Base-by-base conservation (phyloP, 2,888 invertebrate genomes). In the Eristalinus sepulchralis region DNA sequence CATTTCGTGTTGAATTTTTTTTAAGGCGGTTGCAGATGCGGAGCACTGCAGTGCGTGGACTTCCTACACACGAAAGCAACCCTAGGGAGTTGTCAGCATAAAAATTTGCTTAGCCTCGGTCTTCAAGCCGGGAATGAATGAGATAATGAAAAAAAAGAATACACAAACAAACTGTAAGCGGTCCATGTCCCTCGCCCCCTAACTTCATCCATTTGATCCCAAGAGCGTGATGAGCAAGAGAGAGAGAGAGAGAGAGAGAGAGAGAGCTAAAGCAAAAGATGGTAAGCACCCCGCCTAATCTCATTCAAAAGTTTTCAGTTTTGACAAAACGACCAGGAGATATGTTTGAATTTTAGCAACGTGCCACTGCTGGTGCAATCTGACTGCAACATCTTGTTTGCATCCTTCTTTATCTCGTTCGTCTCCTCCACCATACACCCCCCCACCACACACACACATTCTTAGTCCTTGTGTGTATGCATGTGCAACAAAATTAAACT, bases 401-500 rank as follows among this genome's bases (percentile, higher is more conserved):
- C 47, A 47, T 47, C 17, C 57, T 57, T 13, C 57, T 10, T 5
- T 22, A 13, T 57, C 57, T 22, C 57, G 1, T 22, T 24, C 57
- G 11, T 11, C 1, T 20, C 9, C 13, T 57, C 57, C 57, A 13
- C 11, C 57, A 1, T 57, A 0, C 24, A 13, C 1, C 6, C 57
- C 9, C 4, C 20, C 11, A n/a, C n/a, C 24, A 13, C 1, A 1
- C 57, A 5, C 4, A 2, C 22, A 22, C 57, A 57, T 24, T 3
- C 22, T 22, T 6, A 2, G 57, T 11, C 22, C 9, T 22, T 1
- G 22, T 9, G 9, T 57, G 24, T 22, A 11, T 57, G 13, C 24
- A 24, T 57, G 24, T 24, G 71, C 71, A 79, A 60, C 47, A 17
- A 77, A 81, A 68, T 81, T 72, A 71, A 76, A 84, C 39, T 81